Evolutionary conservation across 2,113 vertebrate genomes (phyloP).

Genomic region (Gallinago media): DNA sequence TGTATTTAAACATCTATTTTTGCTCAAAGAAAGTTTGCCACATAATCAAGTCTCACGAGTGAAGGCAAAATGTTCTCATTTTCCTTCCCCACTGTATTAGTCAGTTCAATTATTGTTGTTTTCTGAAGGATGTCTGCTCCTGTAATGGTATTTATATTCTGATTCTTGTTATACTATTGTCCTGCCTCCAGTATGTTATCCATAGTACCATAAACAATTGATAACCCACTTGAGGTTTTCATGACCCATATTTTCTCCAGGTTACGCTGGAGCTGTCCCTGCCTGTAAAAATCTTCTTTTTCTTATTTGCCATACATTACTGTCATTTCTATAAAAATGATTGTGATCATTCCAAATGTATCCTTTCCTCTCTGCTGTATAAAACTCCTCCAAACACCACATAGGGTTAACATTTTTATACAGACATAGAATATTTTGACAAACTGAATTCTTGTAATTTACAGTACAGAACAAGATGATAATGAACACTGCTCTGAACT

Average conservation of each 20-base stretch:
- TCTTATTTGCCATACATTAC: neutral
- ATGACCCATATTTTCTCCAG: neutral
- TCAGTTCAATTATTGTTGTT: neutral
- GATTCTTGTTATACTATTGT: neutral
- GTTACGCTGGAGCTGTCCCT: neutral
- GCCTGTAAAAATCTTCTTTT: neutral
- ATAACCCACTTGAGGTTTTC: neutral
- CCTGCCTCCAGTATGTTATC: neutral
- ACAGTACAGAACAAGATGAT: slow-evolving; percentile 11
- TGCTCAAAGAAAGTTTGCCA: neutral
- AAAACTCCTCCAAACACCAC: neutral
- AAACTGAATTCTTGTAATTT: slow-evolving; percentile 28
- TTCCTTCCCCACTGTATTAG: neutral
- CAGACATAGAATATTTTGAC: neutral
- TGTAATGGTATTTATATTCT: neutral
- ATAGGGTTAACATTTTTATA: neutral
- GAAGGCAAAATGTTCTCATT: neutral
- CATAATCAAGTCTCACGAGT: neutral
- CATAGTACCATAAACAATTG: neutral
- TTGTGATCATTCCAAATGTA: neutral
- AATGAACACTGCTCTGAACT: slow-evolving; percentile 18
- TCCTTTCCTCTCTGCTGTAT: neutral
- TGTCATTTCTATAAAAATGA: neutral
- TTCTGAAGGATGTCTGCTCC: neutral
- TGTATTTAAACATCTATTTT: neutral